phyloP scores from a whole-genome alignment of 1,140 invertebrate genomes.

The Ruditapes philippinarum region DNA sequence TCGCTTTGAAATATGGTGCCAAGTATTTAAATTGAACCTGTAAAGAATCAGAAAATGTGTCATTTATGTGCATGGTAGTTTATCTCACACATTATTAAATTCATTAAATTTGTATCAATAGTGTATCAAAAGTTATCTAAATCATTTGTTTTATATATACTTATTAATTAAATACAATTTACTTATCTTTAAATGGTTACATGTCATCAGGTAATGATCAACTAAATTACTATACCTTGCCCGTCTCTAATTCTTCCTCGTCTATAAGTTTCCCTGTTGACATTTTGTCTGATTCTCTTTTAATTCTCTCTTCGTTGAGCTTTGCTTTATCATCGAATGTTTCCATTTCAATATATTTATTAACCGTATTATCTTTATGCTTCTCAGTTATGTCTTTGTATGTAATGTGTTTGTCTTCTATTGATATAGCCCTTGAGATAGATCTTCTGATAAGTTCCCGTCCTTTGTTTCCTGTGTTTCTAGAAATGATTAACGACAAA shows the following conservation, averaged over 20 bases:
- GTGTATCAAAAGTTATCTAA: no score
- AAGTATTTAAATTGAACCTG: slow-evolving; percentile 43
- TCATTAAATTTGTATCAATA: no score
- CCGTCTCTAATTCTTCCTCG: slow-evolving; percentile 58
- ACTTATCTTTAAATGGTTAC: no score
- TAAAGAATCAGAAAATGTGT: no score
- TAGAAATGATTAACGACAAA: no score
- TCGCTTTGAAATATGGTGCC: slow-evolving; percentile 17
- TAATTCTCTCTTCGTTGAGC: slow-evolving; percentile 8
- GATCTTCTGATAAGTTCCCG: background rate
- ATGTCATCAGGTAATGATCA: no score
- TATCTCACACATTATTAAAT: no score
- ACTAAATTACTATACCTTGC: slow-evolving; percentile 50
- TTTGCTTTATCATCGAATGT: background rate
- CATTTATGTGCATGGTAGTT: no score
- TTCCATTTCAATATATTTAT: background rate
- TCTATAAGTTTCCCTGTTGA: slow-evolving; percentile 43
- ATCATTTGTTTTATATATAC: no score
- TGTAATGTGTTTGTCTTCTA: background rate
- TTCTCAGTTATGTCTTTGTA: background rate
- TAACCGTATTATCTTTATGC: background rate
- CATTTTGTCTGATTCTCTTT: slow-evolving; percentile 4
- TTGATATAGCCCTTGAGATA: background rate
- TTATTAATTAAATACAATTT: no score
- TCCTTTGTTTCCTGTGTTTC: background rate